Conservation (phyloP, 2,888 invertebrate species). For the Caenorhabditis angaria region DNA sequence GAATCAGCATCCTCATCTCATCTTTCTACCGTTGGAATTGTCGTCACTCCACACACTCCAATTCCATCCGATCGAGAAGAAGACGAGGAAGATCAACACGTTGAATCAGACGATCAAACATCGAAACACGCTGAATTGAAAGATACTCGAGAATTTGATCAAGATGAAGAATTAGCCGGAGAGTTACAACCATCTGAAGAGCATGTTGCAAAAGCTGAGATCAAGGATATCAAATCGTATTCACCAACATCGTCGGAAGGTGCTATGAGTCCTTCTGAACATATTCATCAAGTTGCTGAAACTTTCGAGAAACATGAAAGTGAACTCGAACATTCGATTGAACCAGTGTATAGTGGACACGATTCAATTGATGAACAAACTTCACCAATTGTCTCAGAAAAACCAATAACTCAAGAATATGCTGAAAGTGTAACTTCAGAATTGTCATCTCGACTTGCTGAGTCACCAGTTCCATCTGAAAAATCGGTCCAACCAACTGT, state of each 20-base stretch:
- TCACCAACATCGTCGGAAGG: slow-evolving; percentile 23
- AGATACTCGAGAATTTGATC: slow-evolving; percentile 32
- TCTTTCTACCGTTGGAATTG: slow-evolving; percentile 37
- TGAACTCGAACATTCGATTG: slow-evolving; percentile 18
- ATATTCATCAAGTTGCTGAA: slow-evolving; percentile 34
- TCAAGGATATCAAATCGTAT: slow-evolving; percentile 30
- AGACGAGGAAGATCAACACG: slow-evolving; percentile 39
- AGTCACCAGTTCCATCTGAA: too few species aligned
- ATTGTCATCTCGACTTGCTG: background rate
- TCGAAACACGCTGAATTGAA: slow-evolving; percentile 42
- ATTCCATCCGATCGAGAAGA: slow-evolving; percentile 29
- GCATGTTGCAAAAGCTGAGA: slow-evolving; percentile 37
- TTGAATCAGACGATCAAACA: slow-evolving; percentile 41
- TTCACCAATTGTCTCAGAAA: slow-evolving; percentile 36
- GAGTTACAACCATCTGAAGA: slow-evolving; percentile 39
- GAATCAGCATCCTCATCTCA: background rate
- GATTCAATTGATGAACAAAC: slow-evolving; percentile 23
- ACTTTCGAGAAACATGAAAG: slow-evolving; percentile 35
- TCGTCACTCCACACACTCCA: slow-evolving; percentile 49
- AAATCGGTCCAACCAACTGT: too few species aligned
- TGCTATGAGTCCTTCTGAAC: slow-evolving; percentile 24
- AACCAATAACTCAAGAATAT: slow-evolving; percentile 38
- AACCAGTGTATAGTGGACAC: slow-evolving; percentile 34
- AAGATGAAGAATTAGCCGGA: slow-evolving; percentile 34
- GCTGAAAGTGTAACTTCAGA: slow-evolving; percentile 36